These are phyloP conservation scores for Latrodectus geometricus DNA, from an alignment of 1,140 invertebrate species.

Conservation along the genomic window DNA sequence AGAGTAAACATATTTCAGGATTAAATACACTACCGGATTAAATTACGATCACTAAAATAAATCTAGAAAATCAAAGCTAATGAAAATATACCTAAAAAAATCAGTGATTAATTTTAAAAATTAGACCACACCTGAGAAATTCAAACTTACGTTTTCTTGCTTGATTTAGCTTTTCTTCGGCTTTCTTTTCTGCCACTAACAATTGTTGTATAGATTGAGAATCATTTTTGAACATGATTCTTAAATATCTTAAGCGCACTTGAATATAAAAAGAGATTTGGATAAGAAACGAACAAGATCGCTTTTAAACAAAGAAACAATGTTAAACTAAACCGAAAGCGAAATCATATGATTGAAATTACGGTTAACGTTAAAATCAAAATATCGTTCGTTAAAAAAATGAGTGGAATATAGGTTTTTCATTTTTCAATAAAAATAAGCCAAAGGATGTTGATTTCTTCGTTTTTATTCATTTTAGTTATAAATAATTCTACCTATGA, in stretches of 20 bases:
- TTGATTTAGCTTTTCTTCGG: slow-evolving; percentile 97
- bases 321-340: slow-evolving; percentile 3
- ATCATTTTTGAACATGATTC: slow-evolving; percentile 49
- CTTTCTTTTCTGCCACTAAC: slow-evolving; percentile 95
- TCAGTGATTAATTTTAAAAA: background rate
- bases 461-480: no score
- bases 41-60: background rate
- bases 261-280: no score
- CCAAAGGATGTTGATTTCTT: no score
- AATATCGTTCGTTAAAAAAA: background rate
- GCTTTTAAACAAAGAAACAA: no score
- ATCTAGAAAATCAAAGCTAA: background rate
- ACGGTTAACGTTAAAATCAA: background rate
- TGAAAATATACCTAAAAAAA: background rate
- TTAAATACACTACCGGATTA: background rate
- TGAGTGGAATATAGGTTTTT: no score
- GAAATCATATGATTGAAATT: slow-evolving; percentile 9
- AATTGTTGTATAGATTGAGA: slow-evolving; percentile 96
- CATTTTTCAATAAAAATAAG: no score
- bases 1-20: background rate
- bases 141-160: slow-evolving; percentile 91
- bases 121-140: background rate
- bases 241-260: no score
- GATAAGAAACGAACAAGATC: no score
- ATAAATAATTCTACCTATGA: no score